A percentile compares a stretch with the other conserved stretches of the same genome.
Conservation (phyloP, 2,888 invertebrate genomes). For the Glyphotaelius pellucidus region DNA sequence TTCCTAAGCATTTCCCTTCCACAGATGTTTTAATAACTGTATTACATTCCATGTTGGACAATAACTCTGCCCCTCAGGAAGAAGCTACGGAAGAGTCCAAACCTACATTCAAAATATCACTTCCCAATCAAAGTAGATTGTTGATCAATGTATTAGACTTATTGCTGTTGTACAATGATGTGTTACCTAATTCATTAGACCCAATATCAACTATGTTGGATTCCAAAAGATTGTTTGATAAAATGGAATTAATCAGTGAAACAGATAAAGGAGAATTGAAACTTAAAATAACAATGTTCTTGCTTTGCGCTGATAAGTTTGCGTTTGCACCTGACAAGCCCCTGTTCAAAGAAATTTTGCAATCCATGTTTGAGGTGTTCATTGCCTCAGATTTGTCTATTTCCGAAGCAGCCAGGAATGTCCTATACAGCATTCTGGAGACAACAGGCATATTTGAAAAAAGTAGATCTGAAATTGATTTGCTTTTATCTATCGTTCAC, state of each 20-base stretch:
- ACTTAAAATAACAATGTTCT: conserved; percentile 75
- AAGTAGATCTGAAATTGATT: conserved; percentile 81
- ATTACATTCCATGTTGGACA: conserved; percentile 71
- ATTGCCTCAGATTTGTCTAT: conserved; percentile 71
- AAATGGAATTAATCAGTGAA: conserved; percentile 70
- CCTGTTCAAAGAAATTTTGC: conserved; percentile 77
- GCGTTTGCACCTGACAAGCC: conserved; percentile 76
- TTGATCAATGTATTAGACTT: conserved; percentile 72
- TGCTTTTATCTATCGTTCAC: conserved; percentile 78
- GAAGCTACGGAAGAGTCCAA: conserved; percentile 68
- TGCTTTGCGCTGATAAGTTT: conserved; percentile 75
- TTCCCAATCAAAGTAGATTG: conserved; percentile 70
- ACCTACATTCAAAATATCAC: conserved; percentile 70
- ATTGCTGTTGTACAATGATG: conserved; percentile 73
- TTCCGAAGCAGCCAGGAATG: conserved; percentile 77
- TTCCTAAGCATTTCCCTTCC: conserved; percentile 74
- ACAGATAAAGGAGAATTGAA: conserved; percentile 72
- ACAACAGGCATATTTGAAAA: conserved; percentile 82
- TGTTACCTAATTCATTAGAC: conserved; percentile 74
- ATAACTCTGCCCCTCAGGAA: conserved; percentile 65
- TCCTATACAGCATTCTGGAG: conserved; percentile 78
- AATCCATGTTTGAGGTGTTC: conserved; percentile 78
- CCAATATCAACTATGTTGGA: conserved; percentile 74
- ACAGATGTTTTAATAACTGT: conserved; percentile 71
- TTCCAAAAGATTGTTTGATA: conserved; percentile 73